Conservation (phyloP, 2,888 invertebrate genomes). For the Gnatocerus cornutus region DNA sequence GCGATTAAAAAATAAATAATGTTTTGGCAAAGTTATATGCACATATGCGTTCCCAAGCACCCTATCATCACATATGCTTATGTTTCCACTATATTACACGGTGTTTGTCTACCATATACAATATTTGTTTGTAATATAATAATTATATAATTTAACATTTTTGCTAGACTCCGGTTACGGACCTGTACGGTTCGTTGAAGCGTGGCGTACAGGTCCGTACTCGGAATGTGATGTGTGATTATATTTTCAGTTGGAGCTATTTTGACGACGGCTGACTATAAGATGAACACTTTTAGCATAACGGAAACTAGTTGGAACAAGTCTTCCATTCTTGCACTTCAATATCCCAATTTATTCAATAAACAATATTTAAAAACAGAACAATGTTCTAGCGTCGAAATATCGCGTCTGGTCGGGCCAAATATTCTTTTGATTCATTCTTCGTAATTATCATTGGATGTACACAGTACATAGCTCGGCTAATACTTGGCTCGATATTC, state of each 20-base stretch:
- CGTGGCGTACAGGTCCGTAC: conserved; percentile 24
- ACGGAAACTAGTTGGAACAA: conserved; percentile 60
- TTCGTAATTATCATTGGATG: conserved; percentile 45
- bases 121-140: conserved; percentile 67
- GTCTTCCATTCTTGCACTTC: conserved; percentile 62
- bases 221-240: conserved; percentile 59
- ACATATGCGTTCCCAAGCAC: conserved; percentile 68
- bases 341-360: conserved; percentile 64
- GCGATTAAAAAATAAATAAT: conserved; percentile 46
- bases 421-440: conserved; percentile 48
- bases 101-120: conserved; percentile 68
- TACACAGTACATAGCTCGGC: conserved; percentile 45
- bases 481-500: conserved; percentile 51
- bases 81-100: conserved; percentile 67
- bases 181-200: conserved; percentile 52
- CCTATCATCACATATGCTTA: conserved; percentile 71
- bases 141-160: conserved; percentile 68
- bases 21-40: conserved; percentile 59
- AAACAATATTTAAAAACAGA: conserved; percentile 72
- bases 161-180: conserved; percentile 63
- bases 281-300: conserved; percentile 69
- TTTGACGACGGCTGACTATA: conserved; percentile 67
- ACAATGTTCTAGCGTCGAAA: conserved; percentile 69
- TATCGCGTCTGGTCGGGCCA: conserved; percentile 54
- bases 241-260: conserved; percentile 58